These are phyloP conservation scores for Bergia puertoricense DNA, from an alignment of 92 coral and sea anemone genomes.

Conservation along the genomic window DNA sequence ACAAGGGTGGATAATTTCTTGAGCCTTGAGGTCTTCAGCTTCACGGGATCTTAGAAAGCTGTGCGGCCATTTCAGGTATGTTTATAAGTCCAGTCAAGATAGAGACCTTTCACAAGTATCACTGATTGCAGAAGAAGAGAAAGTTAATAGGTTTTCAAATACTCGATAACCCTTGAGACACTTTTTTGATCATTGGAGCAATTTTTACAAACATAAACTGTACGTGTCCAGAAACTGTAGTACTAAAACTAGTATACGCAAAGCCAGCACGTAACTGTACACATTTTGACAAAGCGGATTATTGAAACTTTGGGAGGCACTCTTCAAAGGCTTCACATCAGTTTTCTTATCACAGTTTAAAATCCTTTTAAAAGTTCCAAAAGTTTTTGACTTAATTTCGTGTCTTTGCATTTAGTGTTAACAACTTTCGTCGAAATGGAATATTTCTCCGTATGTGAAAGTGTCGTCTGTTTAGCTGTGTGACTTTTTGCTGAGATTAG, in stretches of 20 bases:
- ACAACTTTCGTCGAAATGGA: not conserved
- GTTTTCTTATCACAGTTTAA: not conserved
- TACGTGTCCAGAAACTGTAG: not conserved
- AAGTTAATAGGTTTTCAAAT: not conserved
- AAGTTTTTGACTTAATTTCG: not conserved
- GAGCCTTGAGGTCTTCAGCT: not conserved
- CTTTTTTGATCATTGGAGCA: not conserved
- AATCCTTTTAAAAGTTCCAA: not conserved
- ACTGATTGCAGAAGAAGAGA: not conserved
- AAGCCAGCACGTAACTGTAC: not conserved
- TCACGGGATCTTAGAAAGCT: not conserved
- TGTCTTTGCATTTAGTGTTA: not conserved
- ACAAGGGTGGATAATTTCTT: no score
- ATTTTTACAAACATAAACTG: not conserved
- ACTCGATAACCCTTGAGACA: not conserved
- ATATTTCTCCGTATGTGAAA: slow-evolving; percentile 1
- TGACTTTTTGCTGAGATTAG: not conserved
- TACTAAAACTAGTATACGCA: not conserved
- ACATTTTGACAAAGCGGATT: not conserved
- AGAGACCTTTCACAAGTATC: not conserved
- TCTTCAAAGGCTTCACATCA: not conserved
- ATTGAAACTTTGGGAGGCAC: not conserved
- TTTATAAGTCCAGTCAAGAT: no score
- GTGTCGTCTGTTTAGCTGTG: slow-evolving; percentile 3
- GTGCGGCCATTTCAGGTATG: not conserved